Percentiles rank a stretch among this genome's conserved stretches.
Conservation (phyloP, 2,797 vertebrate genomes). For the Hyperoplus lanceolatus region DNA sequence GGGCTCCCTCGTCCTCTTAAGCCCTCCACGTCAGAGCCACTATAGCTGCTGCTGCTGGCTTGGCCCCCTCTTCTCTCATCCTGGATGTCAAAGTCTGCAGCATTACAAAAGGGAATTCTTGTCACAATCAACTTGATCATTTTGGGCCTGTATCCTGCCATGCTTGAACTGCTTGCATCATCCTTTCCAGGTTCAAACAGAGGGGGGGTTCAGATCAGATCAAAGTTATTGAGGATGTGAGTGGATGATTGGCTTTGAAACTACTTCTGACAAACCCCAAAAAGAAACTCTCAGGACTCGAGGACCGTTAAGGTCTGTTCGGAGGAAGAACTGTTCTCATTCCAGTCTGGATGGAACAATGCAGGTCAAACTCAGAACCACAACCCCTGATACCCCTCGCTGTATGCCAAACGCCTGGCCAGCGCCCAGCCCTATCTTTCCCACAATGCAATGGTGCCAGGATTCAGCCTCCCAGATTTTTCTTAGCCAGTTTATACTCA, state of each 20-base stretch:
- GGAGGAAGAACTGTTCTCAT: constrained; percentile 5
- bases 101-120: constrained; percentile 46
- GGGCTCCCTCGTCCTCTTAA: constrained; percentile 51
- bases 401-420: constrained; percentile 61
- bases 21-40: constrained; percentile 42
- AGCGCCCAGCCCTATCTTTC: constrained; percentile 35
- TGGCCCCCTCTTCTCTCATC: constrained; percentile 26
- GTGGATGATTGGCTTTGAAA: constrained; percentile 43
- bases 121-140: constrained; percentile 41
- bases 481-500: constrained; percentile 1
- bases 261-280: constrained; percentile 27
- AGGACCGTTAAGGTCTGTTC: constrained; percentile 26
- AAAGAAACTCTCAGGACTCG: background rate
- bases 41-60: constrained; percentile 9
- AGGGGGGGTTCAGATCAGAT: constrained; percentile 38
- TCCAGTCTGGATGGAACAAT: constrained; percentile 34
- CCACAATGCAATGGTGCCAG: constrained; percentile 38
- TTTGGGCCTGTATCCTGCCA: constrained; percentile 29
- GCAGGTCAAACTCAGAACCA: constrained; percentile 63
- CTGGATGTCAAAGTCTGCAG: constrained; percentile 35
- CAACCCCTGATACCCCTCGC: constrained; percentile 38
- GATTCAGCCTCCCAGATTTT: constrained; percentile 36
- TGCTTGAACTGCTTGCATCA: constrained; percentile 42
- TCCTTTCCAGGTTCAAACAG: constrained; percentile 45
- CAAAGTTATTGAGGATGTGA: constrained; percentile 40